Evolutionary conservation across 2,888 invertebrate genomes (phyloP).

Genomic region (Trimorus sp.): DNA sequence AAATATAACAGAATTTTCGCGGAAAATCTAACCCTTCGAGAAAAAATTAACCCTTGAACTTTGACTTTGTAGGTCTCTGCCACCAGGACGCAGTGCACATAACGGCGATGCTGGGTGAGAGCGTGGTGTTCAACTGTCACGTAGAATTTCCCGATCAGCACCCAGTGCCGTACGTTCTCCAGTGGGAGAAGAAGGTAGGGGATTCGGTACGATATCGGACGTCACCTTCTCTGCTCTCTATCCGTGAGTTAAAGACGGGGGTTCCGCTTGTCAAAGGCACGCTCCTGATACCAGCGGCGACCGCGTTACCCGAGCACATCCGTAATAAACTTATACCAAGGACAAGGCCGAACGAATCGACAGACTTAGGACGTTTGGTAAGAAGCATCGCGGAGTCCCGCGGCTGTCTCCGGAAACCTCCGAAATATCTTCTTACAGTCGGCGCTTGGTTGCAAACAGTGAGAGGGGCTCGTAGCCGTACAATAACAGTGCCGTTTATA

Average conservation of each 20-base stretch:
- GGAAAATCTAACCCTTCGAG: too few species aligned
- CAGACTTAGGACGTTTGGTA: constrained; percentile 71
- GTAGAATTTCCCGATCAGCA: constrained; percentile 98
- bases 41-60: constrained; percentile 43
- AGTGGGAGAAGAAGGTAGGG: constrained; percentile 99
- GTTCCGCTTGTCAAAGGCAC: constrained; percentile 74
- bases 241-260: constrained; percentile 80
- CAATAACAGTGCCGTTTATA: constrained; percentile 34
- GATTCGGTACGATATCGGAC: constrained; percentile 93
- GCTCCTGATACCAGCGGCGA: constrained; percentile 73
- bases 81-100: constrained; percentile 97
- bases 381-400: constrained; percentile 61
- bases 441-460: constrained; percentile 38
- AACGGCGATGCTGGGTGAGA: constrained; percentile 98
- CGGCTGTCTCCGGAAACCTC: constrained; percentile 69
- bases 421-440: constrained; percentile 50
- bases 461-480: constrained; percentile 32
- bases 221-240: constrained; percentile 81
- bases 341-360: constrained; percentile 66
- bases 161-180: constrained; percentile 98
- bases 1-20: too few species aligned
- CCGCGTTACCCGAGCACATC: constrained; percentile 68
- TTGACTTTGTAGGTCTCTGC: constrained; percentile 85
- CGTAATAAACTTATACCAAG: constrained; percentile 66
- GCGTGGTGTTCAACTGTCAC: constrained; percentile 98